Conservation (phyloP, 2,113 vertebrate species). For the Tachycineta bicolor region DNA sequence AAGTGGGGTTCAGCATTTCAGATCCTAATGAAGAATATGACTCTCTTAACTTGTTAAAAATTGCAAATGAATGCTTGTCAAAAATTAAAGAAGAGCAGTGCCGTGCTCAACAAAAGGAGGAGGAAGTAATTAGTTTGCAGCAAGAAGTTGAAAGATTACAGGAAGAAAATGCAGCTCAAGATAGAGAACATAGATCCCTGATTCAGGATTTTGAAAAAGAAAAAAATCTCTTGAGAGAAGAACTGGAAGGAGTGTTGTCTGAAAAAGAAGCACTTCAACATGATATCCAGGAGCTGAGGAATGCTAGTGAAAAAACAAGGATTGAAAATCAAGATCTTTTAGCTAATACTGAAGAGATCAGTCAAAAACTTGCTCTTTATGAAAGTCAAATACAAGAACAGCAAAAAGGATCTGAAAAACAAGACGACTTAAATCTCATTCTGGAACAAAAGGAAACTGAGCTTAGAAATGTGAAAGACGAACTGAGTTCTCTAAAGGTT, state of each 20-base stretch:
- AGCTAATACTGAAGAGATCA: conserved; percentile 65
- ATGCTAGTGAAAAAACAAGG: conserved; percentile 76
- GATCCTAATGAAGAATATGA: conserved; percentile 59
- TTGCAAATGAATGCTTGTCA: conserved; percentile 58
- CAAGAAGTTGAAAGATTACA: conserved; percentile 71
- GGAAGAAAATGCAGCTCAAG: conserved; percentile 63
- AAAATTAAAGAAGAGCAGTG: conserved; percentile 70
- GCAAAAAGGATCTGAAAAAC: conserved; percentile 55
- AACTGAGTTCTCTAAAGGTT: conserved; percentile 86
- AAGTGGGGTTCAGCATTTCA: conserved; percentile 28
- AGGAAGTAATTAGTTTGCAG: conserved; percentile 68
- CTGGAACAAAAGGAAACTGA: conserved; percentile 84
- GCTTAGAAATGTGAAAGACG: conserved; percentile 77
- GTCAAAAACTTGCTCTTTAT: conserved; percentile 65
- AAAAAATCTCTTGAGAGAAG: conserved; percentile 75
- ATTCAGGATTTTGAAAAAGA: conserved; percentile 81
- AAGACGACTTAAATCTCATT: conserved; percentile 70
- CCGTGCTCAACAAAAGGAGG: conserved; percentile 61
- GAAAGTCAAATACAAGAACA: conserved; percentile 70
- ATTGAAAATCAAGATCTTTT: conserved; percentile 83
- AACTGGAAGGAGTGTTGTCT: conserved; percentile 77
- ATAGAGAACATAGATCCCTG: conserved; percentile 75
- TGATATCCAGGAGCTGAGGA: conserved; percentile 84
- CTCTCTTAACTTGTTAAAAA: conserved; percentile 62
- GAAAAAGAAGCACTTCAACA: conserved; percentile 80